A percentile compares a stretch with the other conserved stretches of the same genome.
These are phyloP conservation scores for Neosalanx taihuensis DNA, from an alignment of 2,797 vertebrate species.

Conservation along the genomic window DNA sequence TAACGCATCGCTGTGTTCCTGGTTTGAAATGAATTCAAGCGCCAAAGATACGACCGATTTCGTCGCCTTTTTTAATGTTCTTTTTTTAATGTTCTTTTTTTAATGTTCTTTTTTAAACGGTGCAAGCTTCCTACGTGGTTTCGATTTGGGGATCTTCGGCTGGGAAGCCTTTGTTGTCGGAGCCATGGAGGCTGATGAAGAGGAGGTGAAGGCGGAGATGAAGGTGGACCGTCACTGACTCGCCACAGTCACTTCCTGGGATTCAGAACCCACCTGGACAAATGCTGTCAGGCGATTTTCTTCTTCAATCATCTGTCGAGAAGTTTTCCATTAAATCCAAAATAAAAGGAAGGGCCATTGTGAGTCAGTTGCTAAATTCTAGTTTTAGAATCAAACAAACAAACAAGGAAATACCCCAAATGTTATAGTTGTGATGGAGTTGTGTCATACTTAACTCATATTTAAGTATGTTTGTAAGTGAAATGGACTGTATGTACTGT, in stretches of 20 bases:
- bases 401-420: too few relatives aligned
- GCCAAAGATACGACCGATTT: conserved; percentile 55
- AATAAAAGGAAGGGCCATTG: too few relatives aligned
- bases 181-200: conserved; percentile 35
- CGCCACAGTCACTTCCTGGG: conserved; percentile 25
- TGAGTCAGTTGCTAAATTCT: background rate
- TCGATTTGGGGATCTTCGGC: conserved; percentile 54
- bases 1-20: conserved; percentile 64
- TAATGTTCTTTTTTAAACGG: conserved; percentile 41
- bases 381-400: too few relatives aligned
- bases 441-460: too few relatives aligned
- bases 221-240: conserved; percentile 27
- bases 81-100: too few relatives aligned
- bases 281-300: conserved; percentile 7
- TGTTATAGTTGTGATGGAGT: too few relatives aligned
- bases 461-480: too few relatives aligned
- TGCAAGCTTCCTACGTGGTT: conserved; percentile 53
- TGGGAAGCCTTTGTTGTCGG: conserved; percentile 38
- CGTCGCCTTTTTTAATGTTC: too few relatives aligned
- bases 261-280: conserved; percentile 38
- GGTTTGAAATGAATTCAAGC: conserved; percentile 60
- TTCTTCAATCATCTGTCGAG: conserved; percentile 3
- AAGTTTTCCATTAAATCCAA: background rate
- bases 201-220: conserved; percentile 34
- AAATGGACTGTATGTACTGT: too few relatives aligned